A percentile compares a stretch with the other conserved stretches of the same genome.
Conservation (phyloP, 2,888 invertebrate species). For the Scrobipalpa atriplicella region DNA sequence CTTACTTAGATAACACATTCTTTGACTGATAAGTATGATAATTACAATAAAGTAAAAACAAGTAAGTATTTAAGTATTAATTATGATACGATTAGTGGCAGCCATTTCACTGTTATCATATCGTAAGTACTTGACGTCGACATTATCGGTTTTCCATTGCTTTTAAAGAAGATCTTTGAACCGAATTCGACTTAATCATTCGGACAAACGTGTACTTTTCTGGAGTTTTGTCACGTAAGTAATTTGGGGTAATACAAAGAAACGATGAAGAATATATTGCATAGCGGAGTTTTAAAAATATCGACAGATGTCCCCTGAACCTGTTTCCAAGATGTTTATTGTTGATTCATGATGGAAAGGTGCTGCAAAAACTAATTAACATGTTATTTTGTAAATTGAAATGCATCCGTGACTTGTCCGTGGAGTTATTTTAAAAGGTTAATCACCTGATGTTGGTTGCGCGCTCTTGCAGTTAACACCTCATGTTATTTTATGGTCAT, state of each 20-base stretch:
- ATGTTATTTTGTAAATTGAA: not conserved
- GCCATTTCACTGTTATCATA: slow-evolving; percentile 14
- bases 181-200: too few relatives aligned
- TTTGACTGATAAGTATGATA: slow-evolving; percentile 18
- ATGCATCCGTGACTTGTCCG: not conserved
- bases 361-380: slow-evolving; percentile 5
- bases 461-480: not conserved
- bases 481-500: not conserved
- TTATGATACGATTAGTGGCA: not conserved
- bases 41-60: slow-evolving; percentile 3
- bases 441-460: slow-evolving; percentile 4
- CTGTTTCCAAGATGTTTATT: slow-evolving; percentile 2
- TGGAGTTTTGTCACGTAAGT: too few relatives aligned
- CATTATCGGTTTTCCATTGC: slow-evolving; percentile 34
- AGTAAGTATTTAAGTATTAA: not conserved
- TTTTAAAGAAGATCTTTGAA: not conserved
- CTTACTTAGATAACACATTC: slow-evolving; percentile 11
- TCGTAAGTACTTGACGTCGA: not conserved
- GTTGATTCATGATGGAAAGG: not conserved
- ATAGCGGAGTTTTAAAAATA: not conserved
- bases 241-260: not conserved
- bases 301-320: slow-evolving; percentile 6
- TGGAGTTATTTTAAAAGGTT: not conserved
- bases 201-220: too few relatives aligned
- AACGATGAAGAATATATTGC: not conserved